A percentile compares a stretch with the other conserved stretches of the same genome.
Conservation (phyloP, 1,140 invertebrate genomes). For the Coptotermes formosanus region DNA sequence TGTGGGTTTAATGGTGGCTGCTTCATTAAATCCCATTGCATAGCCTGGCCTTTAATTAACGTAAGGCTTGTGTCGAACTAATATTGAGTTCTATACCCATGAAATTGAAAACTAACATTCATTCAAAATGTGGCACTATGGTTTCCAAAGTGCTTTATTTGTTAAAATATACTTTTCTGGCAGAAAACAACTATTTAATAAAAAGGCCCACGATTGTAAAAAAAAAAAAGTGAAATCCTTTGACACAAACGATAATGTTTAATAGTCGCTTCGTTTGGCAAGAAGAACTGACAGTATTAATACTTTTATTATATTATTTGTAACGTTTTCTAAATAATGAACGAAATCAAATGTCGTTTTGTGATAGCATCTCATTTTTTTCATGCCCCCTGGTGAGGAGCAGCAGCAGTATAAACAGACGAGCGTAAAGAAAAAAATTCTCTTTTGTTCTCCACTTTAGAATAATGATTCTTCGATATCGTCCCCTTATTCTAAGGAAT, state of each 20-base stretch:
- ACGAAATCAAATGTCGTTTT: background rate
- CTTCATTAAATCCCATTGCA: background rate
- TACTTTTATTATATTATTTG: background rate
- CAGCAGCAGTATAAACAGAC: constrained; percentile 21
- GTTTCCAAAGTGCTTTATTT: background rate
- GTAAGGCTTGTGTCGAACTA: background rate
- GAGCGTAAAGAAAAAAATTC: background rate
- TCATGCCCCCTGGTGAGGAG: background rate
- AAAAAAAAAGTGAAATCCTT: background rate
- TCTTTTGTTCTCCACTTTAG: constrained; percentile 21
- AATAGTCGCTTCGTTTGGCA: background rate
- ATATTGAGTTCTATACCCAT: constrained; percentile 6
- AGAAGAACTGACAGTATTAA: background rate
- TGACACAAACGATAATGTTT: background rate
- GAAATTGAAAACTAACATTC: constrained; percentile 17
- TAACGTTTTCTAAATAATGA: constrained; percentile 22
- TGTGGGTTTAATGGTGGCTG: background rate
- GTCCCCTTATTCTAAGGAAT: constrained; percentile 7
- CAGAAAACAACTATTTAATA: background rate
- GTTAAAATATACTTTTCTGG: background rate
- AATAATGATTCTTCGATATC: constrained; percentile 29
- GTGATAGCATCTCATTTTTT: background rate
- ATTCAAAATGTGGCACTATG: background rate
- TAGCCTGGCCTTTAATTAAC: background rate
- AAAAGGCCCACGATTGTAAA: background rate